Evolutionary conservation across 1,140 invertebrate species (phyloP), one percentile per base, ranked within the genome.

Genomic region (Polypedilum pembai): DNA sequence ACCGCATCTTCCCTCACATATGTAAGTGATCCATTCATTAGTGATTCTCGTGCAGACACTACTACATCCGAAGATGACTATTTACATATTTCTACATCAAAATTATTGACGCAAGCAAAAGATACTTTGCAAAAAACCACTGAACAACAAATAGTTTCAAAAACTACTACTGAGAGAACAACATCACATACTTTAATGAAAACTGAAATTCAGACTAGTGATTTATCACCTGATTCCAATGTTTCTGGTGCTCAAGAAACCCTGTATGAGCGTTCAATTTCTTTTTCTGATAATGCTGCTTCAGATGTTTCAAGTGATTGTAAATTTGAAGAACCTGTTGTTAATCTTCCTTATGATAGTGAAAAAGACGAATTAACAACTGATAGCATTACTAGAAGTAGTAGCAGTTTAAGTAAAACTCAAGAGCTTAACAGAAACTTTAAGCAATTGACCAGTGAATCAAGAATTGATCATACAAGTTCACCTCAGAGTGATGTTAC

Each of bases 391-490:
- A 69, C 65, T 12, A 69, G 65, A 69, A 69, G 65, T 20, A 69
- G 65, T 69, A 69, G 65, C 18, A 69, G 65, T 21, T 20, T 69
- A 69, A 69, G 65, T 21, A 69, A 69, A 69, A 69, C 65, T 69
- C 65, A 69, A 18, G 65, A 69, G 12, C 8, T 21, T 0, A 18
- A 69, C 18, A 69, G 7, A 69, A 69, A 69, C 4, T 69, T 69
- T 7, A 69, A 69, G 17, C 65, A 69, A 69, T 21, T 69, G 17
- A 10, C 65, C 4, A 18, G n/a, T 69, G 65, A 69, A 0, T 69
- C 65, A 69, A 69, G 65, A 69, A 7, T 20, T 2, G 65, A 69
- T 1, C 20, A 20, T 20, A 69, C 17, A 8, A 20, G 65, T 69
- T 69, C 65, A 69, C 65, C 65, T 20, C 65, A 69, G 18, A 69